A percentile compares a stretch with the other conserved stretches of the same genome.
phyloP scores from a whole-genome alignment of 1,140 invertebrate genomes.

The Hyphantria cunea region DNA sequence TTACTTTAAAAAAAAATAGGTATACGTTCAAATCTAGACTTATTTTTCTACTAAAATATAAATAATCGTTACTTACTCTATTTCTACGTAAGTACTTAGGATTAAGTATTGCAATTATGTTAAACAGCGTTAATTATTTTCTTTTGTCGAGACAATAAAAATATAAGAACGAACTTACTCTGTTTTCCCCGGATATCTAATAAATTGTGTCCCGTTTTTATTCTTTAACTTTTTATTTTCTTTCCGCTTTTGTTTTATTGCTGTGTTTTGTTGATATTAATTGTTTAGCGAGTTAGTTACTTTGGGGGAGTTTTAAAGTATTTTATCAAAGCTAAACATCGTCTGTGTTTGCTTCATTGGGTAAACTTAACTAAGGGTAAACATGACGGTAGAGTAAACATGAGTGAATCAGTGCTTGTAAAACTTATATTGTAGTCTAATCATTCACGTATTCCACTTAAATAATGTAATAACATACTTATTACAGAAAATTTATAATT shows the following conservation, averaged over 20 bases:
- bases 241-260: not conserved
- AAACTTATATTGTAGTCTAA: too few relatives aligned
- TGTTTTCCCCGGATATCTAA: not conserved
- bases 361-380: not conserved
- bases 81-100: too few relatives aligned
- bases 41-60: too few relatives aligned
- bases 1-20: too few relatives aligned
- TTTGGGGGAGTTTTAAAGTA: not conserved
- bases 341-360: not conserved
- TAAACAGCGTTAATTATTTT: too few relatives aligned
- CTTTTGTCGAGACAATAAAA: not conserved
- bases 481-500: too few relatives aligned
- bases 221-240: not conserved
- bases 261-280: not conserved
- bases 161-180: not conserved
- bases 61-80: too few relatives aligned
- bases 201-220: not conserved
- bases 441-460: too few relatives aligned
- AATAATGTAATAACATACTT: too few relatives aligned
- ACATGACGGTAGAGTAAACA: not conserved
- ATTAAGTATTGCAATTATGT: too few relatives aligned
- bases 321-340: not conserved
- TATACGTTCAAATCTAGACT: too few relatives aligned
- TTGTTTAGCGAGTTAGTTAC: not conserved
- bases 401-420: too few relatives aligned